phyloP scores from a whole-genome alignment of 2,797 vertebrate species.

The Alectoris magna region DNA sequence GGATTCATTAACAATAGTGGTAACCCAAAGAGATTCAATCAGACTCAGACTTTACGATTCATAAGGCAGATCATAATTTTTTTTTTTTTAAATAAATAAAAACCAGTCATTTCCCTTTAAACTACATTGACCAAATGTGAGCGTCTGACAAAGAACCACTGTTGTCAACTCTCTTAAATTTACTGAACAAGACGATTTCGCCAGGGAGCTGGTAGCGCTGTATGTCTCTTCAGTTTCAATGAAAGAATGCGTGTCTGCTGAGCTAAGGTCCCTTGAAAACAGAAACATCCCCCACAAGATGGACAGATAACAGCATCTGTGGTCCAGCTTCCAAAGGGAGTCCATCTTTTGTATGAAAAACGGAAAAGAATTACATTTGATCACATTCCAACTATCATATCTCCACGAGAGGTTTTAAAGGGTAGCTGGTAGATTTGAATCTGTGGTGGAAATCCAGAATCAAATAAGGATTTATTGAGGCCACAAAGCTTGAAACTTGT shows the following conservation, averaged over 20 bases:
- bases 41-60: background rate
- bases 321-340: background rate
- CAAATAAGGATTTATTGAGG: background rate
- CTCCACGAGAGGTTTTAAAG: background rate
- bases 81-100: background rate
- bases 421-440: background rate
- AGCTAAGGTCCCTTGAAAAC: background rate
- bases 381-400: background rate
- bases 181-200: background rate
- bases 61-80: background rate
- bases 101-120: background rate
- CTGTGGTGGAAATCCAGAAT: background rate
- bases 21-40: background rate
- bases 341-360: background rate
- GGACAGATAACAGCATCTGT: background rate
- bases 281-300: background rate
- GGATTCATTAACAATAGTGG: background rate
- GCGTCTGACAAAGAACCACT: background rate
- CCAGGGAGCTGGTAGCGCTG: background rate
- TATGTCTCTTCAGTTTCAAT: background rate
- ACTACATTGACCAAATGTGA: background rate
- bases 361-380: background rate
- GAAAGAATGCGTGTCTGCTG: background rate
- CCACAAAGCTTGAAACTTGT: constrained; percentile 9
- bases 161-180: background rate